Evolutionary conservation across 1,140 invertebrate genomes (phyloP), one percentile per base, ranked within the genome.

Genomic region (Microvelia longipes): DNA sequence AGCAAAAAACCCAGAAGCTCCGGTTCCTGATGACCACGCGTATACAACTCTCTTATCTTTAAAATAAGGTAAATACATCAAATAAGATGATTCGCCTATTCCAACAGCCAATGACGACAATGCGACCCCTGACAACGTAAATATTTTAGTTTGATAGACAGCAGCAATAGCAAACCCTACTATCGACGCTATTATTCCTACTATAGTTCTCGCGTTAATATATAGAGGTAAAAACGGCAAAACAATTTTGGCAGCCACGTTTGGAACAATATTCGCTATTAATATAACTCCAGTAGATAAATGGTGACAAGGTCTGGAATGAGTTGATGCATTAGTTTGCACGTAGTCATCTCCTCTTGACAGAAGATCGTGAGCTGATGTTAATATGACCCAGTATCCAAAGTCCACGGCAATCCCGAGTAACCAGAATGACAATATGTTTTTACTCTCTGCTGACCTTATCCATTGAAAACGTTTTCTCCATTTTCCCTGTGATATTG

Each of bases 321-420:
- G 50, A 1, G 24, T 62, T 1, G 11, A 28, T 2, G 15, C 2
- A 24, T 67, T 25, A 1, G 35, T 67, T 14, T 24, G 0, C 2
- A 29, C 61, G 1, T 64, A 15, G 29, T 66, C 25, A 11, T 66
- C 65, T 27, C 28, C 29, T 35, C 27, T 64, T 0, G 35, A 2
- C 5, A 72, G 61, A 70, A 94, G 91, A 78, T 93, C 91, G 77
- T 90, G 86, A 1, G 92, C 92, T 0, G 91, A 90, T 77, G 87
- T 90, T 19, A 94, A 79, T 90, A 94, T 94, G 1, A 94, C 87
- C 25, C 93, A 90, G 79, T 94, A 94, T 63, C 90, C 90, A 81
- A 90, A 94, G 80, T 94, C 93, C 77, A 94, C 94, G 76, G 88
- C 91, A 0, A 94, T 77, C 19, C 92, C 92, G 2, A 94, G 79